These are phyloP conservation scores for Myripristis jacobus DNA, from an alignment of 2,797 vertebrate species.

Conservation along the genomic window DNA sequence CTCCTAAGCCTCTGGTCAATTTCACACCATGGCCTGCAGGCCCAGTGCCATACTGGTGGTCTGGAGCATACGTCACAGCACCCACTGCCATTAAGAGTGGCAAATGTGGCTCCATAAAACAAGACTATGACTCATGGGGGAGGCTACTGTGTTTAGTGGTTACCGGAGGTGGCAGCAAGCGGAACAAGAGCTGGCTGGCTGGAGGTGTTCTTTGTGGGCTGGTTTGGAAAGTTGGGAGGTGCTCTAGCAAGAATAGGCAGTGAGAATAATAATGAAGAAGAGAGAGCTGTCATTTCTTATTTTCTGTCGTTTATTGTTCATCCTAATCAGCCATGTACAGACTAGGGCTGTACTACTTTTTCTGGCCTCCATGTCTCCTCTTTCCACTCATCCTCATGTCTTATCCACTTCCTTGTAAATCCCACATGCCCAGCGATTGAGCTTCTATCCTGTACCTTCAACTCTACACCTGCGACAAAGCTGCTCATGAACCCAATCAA, in stretches of 20 bases:
- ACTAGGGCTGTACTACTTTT: not conserved
- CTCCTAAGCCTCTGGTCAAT: conserved; percentile 41
- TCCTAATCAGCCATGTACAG: conserved; percentile 2
- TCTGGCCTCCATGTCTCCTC: not conserved
- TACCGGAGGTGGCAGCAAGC: conserved; percentile 70
- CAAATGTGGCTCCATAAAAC: conserved; percentile 78
- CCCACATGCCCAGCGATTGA: conserved; percentile 9
- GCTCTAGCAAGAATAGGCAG: conserved; percentile 10
- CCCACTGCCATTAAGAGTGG: conserved; percentile 68
- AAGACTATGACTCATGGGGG: conserved; percentile 69
- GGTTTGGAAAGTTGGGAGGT: conserved; percentile 49
- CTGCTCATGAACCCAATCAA: conserved; percentile 39
- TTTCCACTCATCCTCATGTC: not conserved
- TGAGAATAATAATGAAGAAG: conserved; percentile 23
- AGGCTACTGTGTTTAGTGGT: conserved; percentile 75
- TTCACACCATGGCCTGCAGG: conserved; percentile 56
- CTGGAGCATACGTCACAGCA: conserved; percentile 67
- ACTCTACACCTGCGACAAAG: conserved; percentile 43
- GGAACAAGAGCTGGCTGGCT: conserved; percentile 64
- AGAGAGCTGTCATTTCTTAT: not conserved
- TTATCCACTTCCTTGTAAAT: conserved; percentile 14
- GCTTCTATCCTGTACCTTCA: conserved; percentile 5
- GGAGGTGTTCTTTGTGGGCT: conserved; percentile 48
- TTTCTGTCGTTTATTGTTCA: conserved; percentile 8
- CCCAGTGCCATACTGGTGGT: conserved; percentile 73